phyloP scores from a whole-genome alignment of 2,113 vertebrate species.

The Corythaixoides concolor region DNA sequence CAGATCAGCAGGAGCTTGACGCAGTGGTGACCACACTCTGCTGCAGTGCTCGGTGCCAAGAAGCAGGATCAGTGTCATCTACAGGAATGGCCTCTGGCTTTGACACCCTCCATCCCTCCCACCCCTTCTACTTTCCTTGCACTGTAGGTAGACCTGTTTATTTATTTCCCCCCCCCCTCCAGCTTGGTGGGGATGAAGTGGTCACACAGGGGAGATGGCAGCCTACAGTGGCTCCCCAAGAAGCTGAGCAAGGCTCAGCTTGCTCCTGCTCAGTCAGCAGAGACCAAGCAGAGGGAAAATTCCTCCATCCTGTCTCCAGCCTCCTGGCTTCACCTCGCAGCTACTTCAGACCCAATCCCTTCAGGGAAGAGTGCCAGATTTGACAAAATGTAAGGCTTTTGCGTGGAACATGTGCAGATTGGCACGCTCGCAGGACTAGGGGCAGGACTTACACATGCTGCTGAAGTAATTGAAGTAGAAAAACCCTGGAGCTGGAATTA shows the following conservation, averaged over 20 bases:
- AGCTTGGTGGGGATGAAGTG: background rate
- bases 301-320: too few relatives aligned
- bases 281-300: background rate
- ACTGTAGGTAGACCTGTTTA: background rate
- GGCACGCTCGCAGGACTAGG: background rate
- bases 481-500: background rate
- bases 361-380: background rate
- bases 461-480: background rate
- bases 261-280: background rate
- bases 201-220: fast-evolving
- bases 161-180: background rate
- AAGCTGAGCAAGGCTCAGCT: background rate
- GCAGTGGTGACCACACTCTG: background rate
- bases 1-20: background rate
- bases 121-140: background rate
- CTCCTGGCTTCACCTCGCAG: background rate
- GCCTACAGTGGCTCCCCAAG: background rate
- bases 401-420: fast-evolving
- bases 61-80: background rate
- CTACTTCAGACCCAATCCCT: background rate
- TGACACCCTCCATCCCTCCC: background rate
- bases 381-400: background rate
- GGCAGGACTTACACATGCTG: background rate
- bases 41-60: background rate
- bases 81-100: background rate